Conservation (phyloP, 2,797 vertebrate genomes). For the Alauda arvensis region DNA sequence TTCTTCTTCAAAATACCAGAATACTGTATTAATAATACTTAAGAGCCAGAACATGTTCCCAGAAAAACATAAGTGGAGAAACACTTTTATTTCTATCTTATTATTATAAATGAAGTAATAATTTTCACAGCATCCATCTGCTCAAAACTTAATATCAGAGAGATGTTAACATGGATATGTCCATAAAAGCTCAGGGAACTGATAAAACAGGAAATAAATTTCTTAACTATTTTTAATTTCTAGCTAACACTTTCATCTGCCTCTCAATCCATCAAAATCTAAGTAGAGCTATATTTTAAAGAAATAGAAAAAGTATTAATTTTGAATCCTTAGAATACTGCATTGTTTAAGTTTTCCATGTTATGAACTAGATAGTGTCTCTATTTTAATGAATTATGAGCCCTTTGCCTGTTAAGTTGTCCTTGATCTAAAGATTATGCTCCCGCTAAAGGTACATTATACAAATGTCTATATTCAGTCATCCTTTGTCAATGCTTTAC, state of each 20-base stretch:
- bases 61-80: neutral
- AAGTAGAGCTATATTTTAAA: slow-evolving; percentile 19
- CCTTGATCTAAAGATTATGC: slow-evolving; percentile 66
- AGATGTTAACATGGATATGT: slow-evolving; percentile 4
- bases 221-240: slow-evolving; percentile 37
- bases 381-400: slow-evolving; percentile 70
- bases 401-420: slow-evolving; percentile 63
- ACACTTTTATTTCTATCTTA: slow-evolving; percentile 34
- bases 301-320: slow-evolving; percentile 40
- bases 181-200: slow-evolving; percentile 28
- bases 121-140: slow-evolving; percentile 42
- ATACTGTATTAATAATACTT: neutral
- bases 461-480: slow-evolving; percentile 68
- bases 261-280: slow-evolving; percentile 19
- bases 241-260: neutral
- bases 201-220: slow-evolving; percentile 43
- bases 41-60: neutral
- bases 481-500: slow-evolving; percentile 66
- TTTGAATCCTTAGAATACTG: slow-evolving; percentile 33
- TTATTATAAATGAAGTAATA: slow-evolving; percentile 32
- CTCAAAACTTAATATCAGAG: slow-evolving; percentile 37
- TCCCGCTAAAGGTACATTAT: slow-evolving; percentile 55
- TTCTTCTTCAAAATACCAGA: slow-evolving; percentile 6
- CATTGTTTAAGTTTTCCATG: slow-evolving; percentile 60
- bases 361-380: slow-evolving; percentile 48